Percentiles rank a stretch among this genome's conserved stretches.
Evolutionary conservation across 2,797 vertebrate species (phyloP).

Genomic region (Craterocephalus amniculus): DNA sequence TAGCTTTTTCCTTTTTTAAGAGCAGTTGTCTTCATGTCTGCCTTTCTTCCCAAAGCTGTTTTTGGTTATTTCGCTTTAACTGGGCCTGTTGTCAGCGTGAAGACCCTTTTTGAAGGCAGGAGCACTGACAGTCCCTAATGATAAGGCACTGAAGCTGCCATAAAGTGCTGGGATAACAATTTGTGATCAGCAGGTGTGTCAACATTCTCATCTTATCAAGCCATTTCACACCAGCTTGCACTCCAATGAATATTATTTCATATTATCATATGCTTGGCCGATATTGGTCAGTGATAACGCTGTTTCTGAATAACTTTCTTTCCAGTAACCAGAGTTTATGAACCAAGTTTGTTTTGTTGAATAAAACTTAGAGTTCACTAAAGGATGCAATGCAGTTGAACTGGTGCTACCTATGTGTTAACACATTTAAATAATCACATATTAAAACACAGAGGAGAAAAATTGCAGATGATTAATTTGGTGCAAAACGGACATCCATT

Average conservation of each 20-base stretch:
- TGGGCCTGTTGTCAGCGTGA: slow-evolving; percentile 43
- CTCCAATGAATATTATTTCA: slow-evolving; percentile 80
- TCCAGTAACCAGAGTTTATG: slow-evolving; percentile 23
- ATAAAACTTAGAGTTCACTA: slow-evolving; percentile 38
- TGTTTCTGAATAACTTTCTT: slow-evolving; percentile 51
- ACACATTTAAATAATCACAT: neutral
- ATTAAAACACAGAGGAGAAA: slow-evolving; percentile 15
- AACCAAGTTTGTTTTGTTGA: slow-evolving; percentile 43
- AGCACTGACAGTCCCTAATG: slow-evolving; percentile 53
- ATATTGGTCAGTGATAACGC: slow-evolving; percentile 64
- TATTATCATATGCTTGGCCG: slow-evolving; percentile 75
- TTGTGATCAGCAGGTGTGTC: slow-evolving; percentile 79
- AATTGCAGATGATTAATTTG: slow-evolving; percentile 16
- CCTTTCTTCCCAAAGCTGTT: neutral
- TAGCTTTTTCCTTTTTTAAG: too few relatives aligned
- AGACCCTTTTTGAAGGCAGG: slow-evolving; percentile 41
- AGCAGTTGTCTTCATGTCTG: neutral
- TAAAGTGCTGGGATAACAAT: slow-evolving; percentile 73
- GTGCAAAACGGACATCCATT: slow-evolving; percentile 1
- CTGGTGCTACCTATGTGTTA: slow-evolving; percentile 7
- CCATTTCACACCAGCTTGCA: slow-evolving; percentile 81
- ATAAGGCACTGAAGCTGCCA: slow-evolving; percentile 71
- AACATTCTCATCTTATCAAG: slow-evolving; percentile 78
- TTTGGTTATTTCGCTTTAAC: slow-evolving; percentile 26
- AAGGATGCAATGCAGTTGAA: slow-evolving; percentile 39